Evolutionary conservation across 2,888 invertebrate genomes (phyloP).

Genomic region (Phasia obesa): DNA sequence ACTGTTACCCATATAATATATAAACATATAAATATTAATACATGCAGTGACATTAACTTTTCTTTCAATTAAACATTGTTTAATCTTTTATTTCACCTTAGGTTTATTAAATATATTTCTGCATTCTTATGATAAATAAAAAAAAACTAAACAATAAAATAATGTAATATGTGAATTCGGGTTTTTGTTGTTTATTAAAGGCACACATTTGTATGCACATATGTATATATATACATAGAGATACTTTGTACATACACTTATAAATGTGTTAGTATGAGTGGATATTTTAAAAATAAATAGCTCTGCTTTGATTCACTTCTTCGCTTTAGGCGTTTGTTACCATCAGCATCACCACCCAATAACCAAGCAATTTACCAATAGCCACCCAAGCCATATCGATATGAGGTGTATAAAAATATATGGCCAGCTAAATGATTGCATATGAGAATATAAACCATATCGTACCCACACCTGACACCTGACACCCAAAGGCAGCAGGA

Average conservation of each 20-base stretch:
- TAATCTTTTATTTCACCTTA: slow-evolving; percentile 56
- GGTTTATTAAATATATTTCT: slow-evolving; percentile 54
- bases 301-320: slow-evolving; percentile 67
- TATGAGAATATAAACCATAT: slow-evolving; percentile 12
- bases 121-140: slow-evolving; percentile 48
- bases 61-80: slow-evolving; percentile 66
- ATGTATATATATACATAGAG: neutral
- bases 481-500: slow-evolving; percentile 43
- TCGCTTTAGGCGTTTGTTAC: slow-evolving; percentile 49
- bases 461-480: slow-evolving; percentile 62
- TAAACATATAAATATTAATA: neutral
- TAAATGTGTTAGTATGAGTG: neutral
- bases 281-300: slow-evolving; percentile 39
- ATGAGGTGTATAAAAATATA: slow-evolving; percentile 26
- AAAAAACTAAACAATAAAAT: slow-evolving; percentile 23
- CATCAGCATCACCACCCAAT: slow-evolving; percentile 51
- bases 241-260: slow-evolving; percentile 7
- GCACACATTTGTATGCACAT: neutral
- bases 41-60: slow-evolving; percentile 51
- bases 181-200: slow-evolving; percentile 14
- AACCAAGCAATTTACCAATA: slow-evolving; percentile 30
- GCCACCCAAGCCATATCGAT: slow-evolving; percentile 42
- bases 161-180: slow-evolving; percentile 62
- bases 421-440: slow-evolving; percentile 23
- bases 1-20: no score